Conservation (phyloP, 37 sponge, comb jelly and placozoan genomes). For the Oscarella lobularis region DNA sequence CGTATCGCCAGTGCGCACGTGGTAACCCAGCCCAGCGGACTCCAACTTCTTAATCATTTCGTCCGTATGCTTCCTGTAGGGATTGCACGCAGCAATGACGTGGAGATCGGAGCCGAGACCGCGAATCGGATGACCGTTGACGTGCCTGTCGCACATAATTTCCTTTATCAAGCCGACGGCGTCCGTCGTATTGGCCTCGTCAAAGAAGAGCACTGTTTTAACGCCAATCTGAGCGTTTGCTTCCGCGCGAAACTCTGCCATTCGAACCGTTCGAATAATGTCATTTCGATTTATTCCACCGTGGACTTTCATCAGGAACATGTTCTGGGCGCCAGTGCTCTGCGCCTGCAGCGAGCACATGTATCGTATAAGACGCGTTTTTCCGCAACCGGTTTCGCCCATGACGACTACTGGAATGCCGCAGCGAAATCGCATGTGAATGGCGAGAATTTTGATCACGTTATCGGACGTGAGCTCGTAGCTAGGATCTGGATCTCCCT, state of each 20-base stretch:
- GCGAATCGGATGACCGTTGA: conserved; percentile 17
- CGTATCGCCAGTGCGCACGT: conserved; percentile 12
- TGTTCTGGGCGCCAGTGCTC: conserved; percentile 16
- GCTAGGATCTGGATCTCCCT: conserved; percentile 15
- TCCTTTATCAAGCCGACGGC: conserved; percentile 39
- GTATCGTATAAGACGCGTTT: conserved; percentile 27
- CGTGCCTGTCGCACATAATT: conserved; percentile 44
- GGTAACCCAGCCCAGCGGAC: conserved; percentile 18
- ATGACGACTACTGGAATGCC: conserved; percentile 37
- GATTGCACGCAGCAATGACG: conserved; percentile 40
- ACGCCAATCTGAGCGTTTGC: conserved; percentile 3
- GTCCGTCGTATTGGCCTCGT: conserved; percentile 58
- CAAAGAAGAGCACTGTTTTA: conserved; percentile 51
- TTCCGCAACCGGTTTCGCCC: conserved; percentile 52
- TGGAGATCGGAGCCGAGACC: conserved; percentile 9
- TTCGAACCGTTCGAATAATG: conserved; percentile 12
- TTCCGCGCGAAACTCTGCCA: conserved; percentile 30
- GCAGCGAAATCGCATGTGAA: conserved; percentile 84
- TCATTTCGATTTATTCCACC: conserved; percentile 45
- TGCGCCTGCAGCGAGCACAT: conserved; percentile 20
- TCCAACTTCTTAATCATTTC: conserved; percentile 19
- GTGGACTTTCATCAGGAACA: conserved; percentile 64
- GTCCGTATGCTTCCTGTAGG: conserved; percentile 26
- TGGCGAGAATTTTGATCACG: conserved; percentile 70
- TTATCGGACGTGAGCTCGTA: conserved; percentile 70